Evolutionary conservation across 2,113 vertebrate genomes (phyloP).

Genomic region (Clupea harengus): DNA sequence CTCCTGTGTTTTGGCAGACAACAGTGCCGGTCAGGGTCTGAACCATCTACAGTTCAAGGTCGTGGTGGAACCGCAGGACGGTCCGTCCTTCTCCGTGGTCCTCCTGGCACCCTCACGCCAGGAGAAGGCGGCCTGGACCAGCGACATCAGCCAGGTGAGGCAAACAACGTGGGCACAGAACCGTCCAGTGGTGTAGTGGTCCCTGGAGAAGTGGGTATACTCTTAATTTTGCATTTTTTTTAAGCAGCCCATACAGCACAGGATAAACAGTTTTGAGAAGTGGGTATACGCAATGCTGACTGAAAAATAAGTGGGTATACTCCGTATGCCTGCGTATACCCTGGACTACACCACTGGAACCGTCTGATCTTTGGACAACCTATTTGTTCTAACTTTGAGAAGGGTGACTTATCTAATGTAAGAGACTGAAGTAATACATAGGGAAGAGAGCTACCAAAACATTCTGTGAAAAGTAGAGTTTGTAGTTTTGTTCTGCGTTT

Average conservation of each 20-base stretch:
- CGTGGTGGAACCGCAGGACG: constrained; percentile 81
- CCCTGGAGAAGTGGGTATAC: no score
- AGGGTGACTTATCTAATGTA: background rate
- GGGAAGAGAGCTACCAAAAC: background rate
- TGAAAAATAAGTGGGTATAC: no score
- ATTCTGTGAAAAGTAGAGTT: background rate
- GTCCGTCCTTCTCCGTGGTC: constrained; percentile 83
- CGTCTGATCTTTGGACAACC: background rate
- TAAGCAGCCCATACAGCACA: no score
- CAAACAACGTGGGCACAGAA: background rate
- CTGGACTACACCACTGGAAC: no score
- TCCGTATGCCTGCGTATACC: no score
- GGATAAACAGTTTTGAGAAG: no score
- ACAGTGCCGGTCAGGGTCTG: constrained; percentile 85
- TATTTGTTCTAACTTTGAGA: background rate
- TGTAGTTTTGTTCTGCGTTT: background rate
- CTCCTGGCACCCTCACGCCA: constrained; percentile 91
- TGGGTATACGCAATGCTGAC: no score
- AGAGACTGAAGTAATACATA: background rate
- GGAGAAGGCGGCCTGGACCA: constrained; percentile 96
- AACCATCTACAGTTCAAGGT: constrained; percentile 94
- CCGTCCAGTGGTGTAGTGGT: no score
- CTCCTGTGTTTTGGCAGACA: constrained; percentile 69
- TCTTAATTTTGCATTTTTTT: no score
- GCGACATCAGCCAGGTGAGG: constrained; percentile 93